Evolutionary conservation across 2,113 vertebrate genomes (phyloP).

Genomic region (Phoenicopterus ruber): DNA sequence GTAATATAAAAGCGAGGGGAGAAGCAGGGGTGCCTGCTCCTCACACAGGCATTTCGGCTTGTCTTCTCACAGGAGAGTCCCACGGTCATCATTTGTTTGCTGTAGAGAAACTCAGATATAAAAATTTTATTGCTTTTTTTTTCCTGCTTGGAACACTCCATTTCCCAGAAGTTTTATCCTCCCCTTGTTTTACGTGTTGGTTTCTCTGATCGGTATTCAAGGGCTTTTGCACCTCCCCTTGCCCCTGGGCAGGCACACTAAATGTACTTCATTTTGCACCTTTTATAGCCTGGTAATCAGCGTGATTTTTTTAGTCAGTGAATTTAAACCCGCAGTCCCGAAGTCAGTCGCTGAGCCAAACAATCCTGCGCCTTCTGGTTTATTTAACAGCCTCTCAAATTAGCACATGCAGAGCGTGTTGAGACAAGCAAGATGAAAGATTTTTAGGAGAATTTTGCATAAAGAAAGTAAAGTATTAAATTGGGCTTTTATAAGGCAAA

Average conservation of each 20-base stretch:
- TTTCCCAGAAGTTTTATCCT: neutral
- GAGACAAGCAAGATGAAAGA: neutral
- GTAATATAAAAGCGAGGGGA: neutral
- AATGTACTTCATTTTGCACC: neutral
- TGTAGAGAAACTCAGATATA: neutral
- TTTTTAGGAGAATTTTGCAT: neutral
- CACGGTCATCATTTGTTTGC: neutral
- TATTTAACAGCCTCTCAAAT: constrained; percentile 10
- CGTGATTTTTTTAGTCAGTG: neutral
- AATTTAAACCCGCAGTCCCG: neutral
- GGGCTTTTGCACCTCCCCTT: neutral
- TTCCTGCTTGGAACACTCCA: neutral
- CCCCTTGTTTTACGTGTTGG: neutral
- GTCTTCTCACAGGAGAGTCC: neutral
- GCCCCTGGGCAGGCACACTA: neutral
- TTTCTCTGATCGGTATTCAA: constrained; percentile 10
- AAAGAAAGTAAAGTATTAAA: neutral
- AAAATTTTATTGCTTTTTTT: neutral
- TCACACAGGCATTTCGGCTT: neutral
- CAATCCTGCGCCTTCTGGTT: neutral
- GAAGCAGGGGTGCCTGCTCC: neutral
- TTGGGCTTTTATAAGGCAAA: neutral
- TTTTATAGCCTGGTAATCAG: constrained; percentile 20
- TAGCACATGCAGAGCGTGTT: neutral
- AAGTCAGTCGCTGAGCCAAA: neutral